Base-by-base conservation (phyloP, 2,888 invertebrate species). In the Miltochrista miniata region DNA sequence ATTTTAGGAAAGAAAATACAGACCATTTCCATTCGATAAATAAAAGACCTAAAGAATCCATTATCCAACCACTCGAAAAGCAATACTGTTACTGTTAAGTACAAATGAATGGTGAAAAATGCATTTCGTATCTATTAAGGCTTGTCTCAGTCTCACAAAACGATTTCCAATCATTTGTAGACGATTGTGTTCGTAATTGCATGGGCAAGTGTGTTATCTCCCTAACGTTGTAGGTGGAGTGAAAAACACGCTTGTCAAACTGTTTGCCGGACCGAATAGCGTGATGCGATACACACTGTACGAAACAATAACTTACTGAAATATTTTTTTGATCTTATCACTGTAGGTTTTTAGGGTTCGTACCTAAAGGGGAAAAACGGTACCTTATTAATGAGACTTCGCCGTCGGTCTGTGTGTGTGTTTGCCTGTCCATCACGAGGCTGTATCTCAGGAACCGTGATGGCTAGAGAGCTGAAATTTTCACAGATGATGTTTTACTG, bases 191-290 rank as follows among this genome's bases (percentile, higher is more conserved):
- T 54, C 51, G 57, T 57, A 68, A 68, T 64, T 64, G 62, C 55
- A 54, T 62, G 52, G 36, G 39, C 53, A 45, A 56, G 65, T 71
- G 62, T 61, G 59, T 66, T 60, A 56, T 53, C 62, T 56, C 52
- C 59, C 68, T 59, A 55, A 61, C 55, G 52, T 50, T 61, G 56
- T 63, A 59, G 55, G 57, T 57, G 60, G 62, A 67, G 74, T 80
- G 79, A 84, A 84, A 83, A 83, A 82, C 76, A 70, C 65, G 74
- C 77, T 76, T 81, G 84, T 85, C 85, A 81, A 83, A 76, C 79
- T 81, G 84, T 83, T 83, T 70, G 66, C 72, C 58, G 70, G 76
- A 76, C 74, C 70, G 70, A 70, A 36, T 69, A 70, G 61, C 57
- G 69, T 72, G 65, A 71, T 29, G 12, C 14, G 48, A 48, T 51